Base-by-base conservation (phyloP, 1,140 invertebrate genomes). In the Bombus waltoni region DNA sequence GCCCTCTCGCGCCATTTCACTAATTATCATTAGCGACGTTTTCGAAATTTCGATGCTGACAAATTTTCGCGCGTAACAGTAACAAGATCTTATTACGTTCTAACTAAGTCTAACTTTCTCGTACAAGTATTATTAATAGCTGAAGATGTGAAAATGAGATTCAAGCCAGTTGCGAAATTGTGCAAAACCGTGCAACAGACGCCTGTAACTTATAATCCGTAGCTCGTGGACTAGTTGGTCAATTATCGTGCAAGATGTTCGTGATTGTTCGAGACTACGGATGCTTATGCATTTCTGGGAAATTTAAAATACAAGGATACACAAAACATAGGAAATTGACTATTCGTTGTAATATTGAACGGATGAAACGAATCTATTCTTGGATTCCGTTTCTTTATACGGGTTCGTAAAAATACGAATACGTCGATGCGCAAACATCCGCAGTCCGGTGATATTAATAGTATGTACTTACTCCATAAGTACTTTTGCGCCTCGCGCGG, bases 401-500 rank as follows among this genome's bases (percentile, higher is more conserved):
- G 28, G 28, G 2, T 13, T n/a, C 11, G 11, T 53, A 53, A 53
- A 22, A 53, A 53, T 53, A 22, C 6, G 59, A n/a, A 11, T 32
- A 32, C 32, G 32, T 32, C 32, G 11, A n/a, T 13, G 4, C 59
- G 4, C n/a, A n/a, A 62, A 62, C 11, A 62, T 5, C 3, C 59
- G 28, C 59, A 62, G 47, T 62, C 11, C 4, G 10, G 28, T 13
- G 59, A n/a, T 62, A 62, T 53, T 53, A 22, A 53, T 42, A 9
- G 47, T 8, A 3, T 10, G 88, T 93, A 97, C 97, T 97, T 95
- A 98, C 98, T 97, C 96, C 98, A 98, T 93, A 99, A 97, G 96
- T 99, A 99, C 94, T 97, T 97, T 85, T 97, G 95, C 18, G 97
- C 97, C 93, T 98, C 97, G 90, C 97, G 97, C 65, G 95, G 94